These are phyloP conservation scores for Okamejei kenojei DNA, from an alignment of 2,797 vertebrate genomes.

Conservation along the genomic window DNA sequence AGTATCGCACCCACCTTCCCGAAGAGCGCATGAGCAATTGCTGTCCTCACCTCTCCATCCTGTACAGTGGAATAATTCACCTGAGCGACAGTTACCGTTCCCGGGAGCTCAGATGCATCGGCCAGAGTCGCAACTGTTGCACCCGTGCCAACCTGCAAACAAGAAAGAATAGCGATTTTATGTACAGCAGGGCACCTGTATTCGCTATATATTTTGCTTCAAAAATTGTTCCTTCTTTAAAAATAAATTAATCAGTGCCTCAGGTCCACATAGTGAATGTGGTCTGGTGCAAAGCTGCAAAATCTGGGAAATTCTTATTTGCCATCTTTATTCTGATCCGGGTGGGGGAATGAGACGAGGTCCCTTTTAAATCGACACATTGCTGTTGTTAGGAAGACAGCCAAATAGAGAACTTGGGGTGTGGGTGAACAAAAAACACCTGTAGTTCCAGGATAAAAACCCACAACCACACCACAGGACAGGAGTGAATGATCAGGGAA, in stretches of 20 bases:
- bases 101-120: slow-evolving; percentile 88
- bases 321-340: not conserved
- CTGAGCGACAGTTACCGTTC: slow-evolving; percentile 88
- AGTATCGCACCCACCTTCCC: not conserved
- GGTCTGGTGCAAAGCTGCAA: not conserved
- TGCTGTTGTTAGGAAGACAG: not conserved
- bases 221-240: slow-evolving; percentile 11
- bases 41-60: slow-evolving; percentile 79
- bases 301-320: not conserved
- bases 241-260: slow-evolving; percentile 8
- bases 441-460: not conserved
- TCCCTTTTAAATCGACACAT: not conserved
- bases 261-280: not conserved
- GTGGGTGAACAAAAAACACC: not conserved
- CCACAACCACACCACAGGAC: not conserved
- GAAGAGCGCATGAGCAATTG: not conserved
- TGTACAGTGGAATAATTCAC: slow-evolving; percentile 91
- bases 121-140: slow-evolving; percentile 92
- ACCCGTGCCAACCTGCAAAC: slow-evolving; percentile 80
- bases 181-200: not conserved
- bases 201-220: accelerated
- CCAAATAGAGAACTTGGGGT: too few species aligned
- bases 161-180: slow-evolving; percentile 24
- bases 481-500: not conserved
- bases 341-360: not conserved